Evolutionary conservation across 1,140 invertebrate genomes (phyloP).

Genomic region (Riptortus pedestris): DNA sequence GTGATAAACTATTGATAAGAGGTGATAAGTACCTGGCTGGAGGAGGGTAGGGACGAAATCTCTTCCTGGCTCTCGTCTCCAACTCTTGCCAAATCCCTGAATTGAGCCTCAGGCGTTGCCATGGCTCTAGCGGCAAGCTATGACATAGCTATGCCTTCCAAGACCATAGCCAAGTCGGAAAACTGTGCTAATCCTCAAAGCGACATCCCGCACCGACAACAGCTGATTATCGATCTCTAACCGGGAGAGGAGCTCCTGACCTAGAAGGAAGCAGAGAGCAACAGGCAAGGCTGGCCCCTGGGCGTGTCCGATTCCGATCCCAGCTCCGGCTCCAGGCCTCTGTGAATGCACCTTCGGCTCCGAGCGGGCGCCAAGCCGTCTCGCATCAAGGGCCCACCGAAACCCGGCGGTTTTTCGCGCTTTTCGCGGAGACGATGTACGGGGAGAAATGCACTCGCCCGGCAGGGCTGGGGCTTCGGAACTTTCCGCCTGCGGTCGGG

Average conservation of each 20-base stretch:
- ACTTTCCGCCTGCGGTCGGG: slow-evolving; percentile 5
- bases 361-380: background rate
- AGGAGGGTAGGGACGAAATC: background rate
- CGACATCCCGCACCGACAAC: slow-evolving; percentile 6
- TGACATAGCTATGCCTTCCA: too few relatives aligned
- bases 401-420: background rate
- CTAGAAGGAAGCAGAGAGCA: slow-evolving; percentile 5
- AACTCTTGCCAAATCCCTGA: slow-evolving; percentile 2
- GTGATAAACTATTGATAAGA: background rate
- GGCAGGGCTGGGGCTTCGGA: background rate
- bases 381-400: background rate
- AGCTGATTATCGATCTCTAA: slow-evolving; percentile 4
- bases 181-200: slow-evolving; percentile 2
- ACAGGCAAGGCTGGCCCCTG: slow-evolving; percentile 4
- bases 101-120: slow-evolving; percentile 7
- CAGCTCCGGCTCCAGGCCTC: background rate
- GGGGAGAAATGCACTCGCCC: background rate
- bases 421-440: background rate
- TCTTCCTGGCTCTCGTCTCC: background rate
- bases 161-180: too few relatives aligned
- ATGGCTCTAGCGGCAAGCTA: slow-evolving; percentile 4
- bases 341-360: too few relatives aligned
- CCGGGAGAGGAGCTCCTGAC: background rate
- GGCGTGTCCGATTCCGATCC: background rate
- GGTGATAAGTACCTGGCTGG: background rate